Evolutionary conservation across 92 coral and sea anemone species (phyloP), one percentile per base, ranked within the genome.

Genomic region (Montipora capitata): DNA sequence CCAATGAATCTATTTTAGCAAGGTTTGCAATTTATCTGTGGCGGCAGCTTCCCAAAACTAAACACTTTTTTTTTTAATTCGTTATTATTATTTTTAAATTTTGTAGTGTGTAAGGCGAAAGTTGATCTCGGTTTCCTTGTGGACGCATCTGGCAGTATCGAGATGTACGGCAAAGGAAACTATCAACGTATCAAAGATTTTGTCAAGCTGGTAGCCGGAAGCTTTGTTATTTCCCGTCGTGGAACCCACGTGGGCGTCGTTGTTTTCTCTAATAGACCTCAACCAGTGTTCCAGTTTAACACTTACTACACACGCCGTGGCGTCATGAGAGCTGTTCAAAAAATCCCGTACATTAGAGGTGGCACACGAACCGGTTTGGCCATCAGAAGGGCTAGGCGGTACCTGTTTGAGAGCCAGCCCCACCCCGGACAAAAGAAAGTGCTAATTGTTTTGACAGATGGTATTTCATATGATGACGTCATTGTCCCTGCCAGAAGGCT

Each of bases 131-230:
- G 94, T 40, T 97, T 97, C 95, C 91, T 97, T 40, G 70, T 97
- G 12, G 99, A 97, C 84, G 97, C 96, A 18, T 97, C 99, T 70
- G 99, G 99, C 43, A 97, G 99, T 88, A 86, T 97, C 20, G 98
- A 95, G 76, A 91, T 86, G 92, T 95, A 95, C 63, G 98, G 99
- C 13, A 88, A 81, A 86, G 98, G 98, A 12, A 96, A 96, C 90
- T 97, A 92, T 89, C 88, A 91, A 72, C 95, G 98, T 27, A 86
- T 96, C 77, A 52, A 89, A 74, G 79, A 92, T 73, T 96, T 97
- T 77, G 88, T 97, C 79, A 97, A 96, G 74, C 48, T 65, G 9
- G 94, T 96, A 15, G 93, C 90, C 44, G 92, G 78, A 10, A 91
- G 91, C 74, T 97, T 97, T 82, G 62, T 77, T 72, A 89, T 97